These are phyloP conservation scores for Diarsia rubi DNA, from an alignment of 2,888 invertebrate species.

Conservation along the genomic window DNA sequence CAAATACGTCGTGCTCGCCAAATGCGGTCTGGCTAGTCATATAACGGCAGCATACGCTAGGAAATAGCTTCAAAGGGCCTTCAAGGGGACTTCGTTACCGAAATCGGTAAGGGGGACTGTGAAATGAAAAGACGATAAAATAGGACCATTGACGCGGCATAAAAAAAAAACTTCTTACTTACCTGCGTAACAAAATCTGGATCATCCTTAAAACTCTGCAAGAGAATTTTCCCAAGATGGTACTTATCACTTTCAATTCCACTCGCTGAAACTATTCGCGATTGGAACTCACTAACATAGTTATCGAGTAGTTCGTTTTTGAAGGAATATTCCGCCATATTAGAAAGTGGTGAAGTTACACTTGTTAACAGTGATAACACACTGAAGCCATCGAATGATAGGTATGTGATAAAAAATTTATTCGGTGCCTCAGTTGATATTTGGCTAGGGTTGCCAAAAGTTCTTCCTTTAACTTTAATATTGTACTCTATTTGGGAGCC, in stretches of 20 bases:
- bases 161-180: conserved; percentile 43
- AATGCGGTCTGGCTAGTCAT: no score
- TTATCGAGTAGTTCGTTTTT: conserved; percentile 51
- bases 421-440: not conserved
- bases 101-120: no score
- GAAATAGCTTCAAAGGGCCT: no score
- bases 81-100: no score
- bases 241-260: conserved; percentile 71
- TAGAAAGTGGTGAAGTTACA: not conserved
- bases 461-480: not conserved
- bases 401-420: not conserved
- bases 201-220: conserved; percentile 58
- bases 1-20: no score
- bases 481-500: not conserved
- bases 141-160: not conserved
- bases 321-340: conserved; percentile 20
- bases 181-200: conserved; percentile 59
- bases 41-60: no score
- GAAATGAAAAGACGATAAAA: not conserved
- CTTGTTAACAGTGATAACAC: not conserved
- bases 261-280: conserved; percentile 68
- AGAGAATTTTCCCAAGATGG: conserved; percentile 67
- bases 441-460: not conserved
- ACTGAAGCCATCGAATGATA: not conserved
- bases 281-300: conserved; percentile 66